Percentiles rank a stretch among this genome's conserved stretches.
Evolutionary conservation across 2,113 vertebrate genomes (phyloP).

Genomic region (Passer montanus): DNA sequence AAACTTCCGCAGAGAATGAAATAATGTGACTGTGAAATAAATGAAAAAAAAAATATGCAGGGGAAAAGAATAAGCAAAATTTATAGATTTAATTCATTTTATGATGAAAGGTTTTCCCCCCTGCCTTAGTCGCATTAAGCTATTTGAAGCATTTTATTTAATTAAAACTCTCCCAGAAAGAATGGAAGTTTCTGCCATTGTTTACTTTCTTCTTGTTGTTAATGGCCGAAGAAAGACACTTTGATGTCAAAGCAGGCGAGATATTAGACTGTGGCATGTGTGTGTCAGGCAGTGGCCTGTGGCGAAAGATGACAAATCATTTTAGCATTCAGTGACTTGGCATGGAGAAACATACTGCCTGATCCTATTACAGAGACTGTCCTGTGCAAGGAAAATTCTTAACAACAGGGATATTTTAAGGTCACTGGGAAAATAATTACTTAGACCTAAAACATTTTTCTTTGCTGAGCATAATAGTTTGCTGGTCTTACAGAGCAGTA

Average conservation of each 20-base stretch:
- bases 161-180: background rate
- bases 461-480: background rate
- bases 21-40: background rate
- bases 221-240: background rate
- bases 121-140: background rate
- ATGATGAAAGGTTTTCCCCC: background rate
- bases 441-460: background rate
- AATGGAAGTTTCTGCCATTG: background rate
- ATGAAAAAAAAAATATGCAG: background rate
- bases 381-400: conserved; percentile 7
- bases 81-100: conserved; percentile 26
- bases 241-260: conserved; percentile 32
- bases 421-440: conserved; percentile 23
- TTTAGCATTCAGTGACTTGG: conserved; percentile 51
- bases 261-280: conserved; percentile 5
- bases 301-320: conserved; percentile 43
- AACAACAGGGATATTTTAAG: conserved; percentile 36
- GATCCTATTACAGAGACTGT: conserved; percentile 36
- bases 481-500: background rate
- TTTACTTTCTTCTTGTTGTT: background rate
- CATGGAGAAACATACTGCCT: conserved; percentile 44
- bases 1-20: conserved; percentile 10
- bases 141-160: conserved; percentile 7
- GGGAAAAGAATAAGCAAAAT: background rate
- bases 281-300: conserved; percentile 45